These are phyloP conservation scores for Galago senegalensis DNA, from an alignment of 2,797 vertebrate genomes.

Conservation along the genomic window DNA sequence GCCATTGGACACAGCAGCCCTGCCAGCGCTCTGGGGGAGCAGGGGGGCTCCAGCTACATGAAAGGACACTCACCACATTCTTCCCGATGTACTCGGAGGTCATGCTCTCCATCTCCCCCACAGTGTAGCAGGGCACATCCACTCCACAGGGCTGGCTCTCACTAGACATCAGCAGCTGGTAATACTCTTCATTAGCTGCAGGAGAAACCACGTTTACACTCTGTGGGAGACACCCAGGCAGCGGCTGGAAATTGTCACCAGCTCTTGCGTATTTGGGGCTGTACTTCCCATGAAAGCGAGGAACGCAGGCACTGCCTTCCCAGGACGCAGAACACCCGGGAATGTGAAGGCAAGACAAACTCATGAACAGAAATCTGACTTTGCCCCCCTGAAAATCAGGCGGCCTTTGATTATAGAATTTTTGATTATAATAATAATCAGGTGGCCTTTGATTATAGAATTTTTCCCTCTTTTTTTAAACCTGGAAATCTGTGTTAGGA, in stretches of 20 bases:
- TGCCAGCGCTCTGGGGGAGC: accelerated
- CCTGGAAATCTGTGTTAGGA: background rate
- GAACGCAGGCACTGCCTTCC: accelerated
- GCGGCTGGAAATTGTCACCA: accelerated
- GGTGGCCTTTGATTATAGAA: no score
- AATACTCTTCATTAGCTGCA: slow-evolving; percentile 97
- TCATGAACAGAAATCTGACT: no score
- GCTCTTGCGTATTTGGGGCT: accelerated
- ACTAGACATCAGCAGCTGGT: slow-evolving; percentile 94
- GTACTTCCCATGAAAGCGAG: background rate
- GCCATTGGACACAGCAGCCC: accelerated
- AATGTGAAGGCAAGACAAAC: no score
- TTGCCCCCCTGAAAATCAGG: background rate
- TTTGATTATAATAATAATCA: no score
- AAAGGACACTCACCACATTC: slow-evolving; percentile 92
- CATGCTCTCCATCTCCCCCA: slow-evolving; percentile 94
- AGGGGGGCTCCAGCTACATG: accelerated
- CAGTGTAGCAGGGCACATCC: slow-evolving; percentile 94
- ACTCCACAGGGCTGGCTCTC: slow-evolving; percentile 92
- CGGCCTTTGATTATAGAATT: background rate
- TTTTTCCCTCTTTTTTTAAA: background rate
- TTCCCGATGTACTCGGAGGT: slow-evolving; percentile 96
- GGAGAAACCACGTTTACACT: background rate
- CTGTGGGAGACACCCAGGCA: accelerated
- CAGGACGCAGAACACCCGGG: background rate